Percentiles rank a stretch among this genome's conserved stretches.
Conservation (phyloP, 2,113 vertebrate species). For the Scytalopus superciliaris region DNA sequence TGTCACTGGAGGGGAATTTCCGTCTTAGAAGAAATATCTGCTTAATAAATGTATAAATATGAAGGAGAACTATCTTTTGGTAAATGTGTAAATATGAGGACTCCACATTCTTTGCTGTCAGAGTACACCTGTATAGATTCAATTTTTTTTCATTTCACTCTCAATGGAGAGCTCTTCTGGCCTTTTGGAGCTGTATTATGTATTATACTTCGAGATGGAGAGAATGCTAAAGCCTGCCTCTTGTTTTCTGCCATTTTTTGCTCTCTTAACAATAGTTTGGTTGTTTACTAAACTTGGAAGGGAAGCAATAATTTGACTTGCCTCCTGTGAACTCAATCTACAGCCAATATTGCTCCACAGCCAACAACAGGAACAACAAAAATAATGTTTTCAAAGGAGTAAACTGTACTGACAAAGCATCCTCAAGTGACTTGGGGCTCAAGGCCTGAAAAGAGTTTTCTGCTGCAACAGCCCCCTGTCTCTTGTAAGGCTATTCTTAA, state of each 20-base stretch:
- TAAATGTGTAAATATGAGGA: not conserved
- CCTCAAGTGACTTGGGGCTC: not conserved
- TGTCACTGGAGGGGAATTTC: not conserved
- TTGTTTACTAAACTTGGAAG: not conserved
- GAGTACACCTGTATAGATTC: not conserved
- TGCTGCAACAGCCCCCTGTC: not conserved
- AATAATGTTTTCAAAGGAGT: not conserved
- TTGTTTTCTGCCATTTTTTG: not conserved
- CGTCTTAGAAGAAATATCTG: not conserved
- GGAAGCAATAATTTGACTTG: not conserved
- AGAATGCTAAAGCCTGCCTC: not conserved
- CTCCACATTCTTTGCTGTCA: not conserved
- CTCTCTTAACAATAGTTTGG: not conserved
- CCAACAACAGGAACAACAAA: not conserved
- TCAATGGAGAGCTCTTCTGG: not conserved
- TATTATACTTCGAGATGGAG: not conserved
- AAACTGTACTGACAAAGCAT: not conserved
- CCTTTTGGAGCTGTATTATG: not conserved
- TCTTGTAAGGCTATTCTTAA: not conserved
- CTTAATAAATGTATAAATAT: not conserved
- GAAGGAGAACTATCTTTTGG: not conserved
- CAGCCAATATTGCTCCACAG: not conserved
- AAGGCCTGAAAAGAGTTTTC: not conserved
- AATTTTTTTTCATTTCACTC: not conserved
- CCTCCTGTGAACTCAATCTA: not conserved